Evolutionary conservation across 2,888 invertebrate species (phyloP).

Genomic region (Parasteatoda lunata): DNA sequence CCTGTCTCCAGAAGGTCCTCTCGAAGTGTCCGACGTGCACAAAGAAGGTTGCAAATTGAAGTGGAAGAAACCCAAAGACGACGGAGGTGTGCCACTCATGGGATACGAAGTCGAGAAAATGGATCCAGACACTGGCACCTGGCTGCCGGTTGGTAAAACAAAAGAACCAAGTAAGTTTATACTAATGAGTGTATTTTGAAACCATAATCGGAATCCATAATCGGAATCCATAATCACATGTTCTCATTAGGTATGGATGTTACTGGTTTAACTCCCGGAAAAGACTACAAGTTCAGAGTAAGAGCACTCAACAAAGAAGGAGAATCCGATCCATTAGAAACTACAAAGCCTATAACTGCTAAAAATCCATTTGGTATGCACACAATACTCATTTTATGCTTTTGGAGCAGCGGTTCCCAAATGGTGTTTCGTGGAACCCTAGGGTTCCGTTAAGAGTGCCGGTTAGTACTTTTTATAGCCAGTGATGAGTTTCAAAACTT

Average conservation of each 20-base stretch:
- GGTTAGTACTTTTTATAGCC: too few species aligned
- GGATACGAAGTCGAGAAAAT: conserved; percentile 96
- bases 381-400: too few species aligned
- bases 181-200: too few species aligned
- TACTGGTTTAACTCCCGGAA: conserved; percentile 72
- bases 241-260: conserved; percentile 74
- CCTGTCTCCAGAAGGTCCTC: conserved; percentile 81
- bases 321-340: conserved; percentile 76
- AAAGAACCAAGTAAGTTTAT: conserved; percentile 83
- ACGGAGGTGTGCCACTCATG: conserved; percentile 94
- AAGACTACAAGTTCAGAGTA: conserved; percentile 78
- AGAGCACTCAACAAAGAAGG: conserved; percentile 78
- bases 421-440: too few species aligned
- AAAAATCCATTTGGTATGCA: conserved; percentile 93
- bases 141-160: conserved; percentile 90
- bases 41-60: conserved; percentile 94
- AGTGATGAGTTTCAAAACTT: too few species aligned
- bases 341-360: conserved; percentile 87
- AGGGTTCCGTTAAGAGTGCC: too few species aligned
- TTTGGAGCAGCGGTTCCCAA: too few species aligned
- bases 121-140: conserved; percentile 90
- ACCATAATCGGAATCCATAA: too few species aligned
- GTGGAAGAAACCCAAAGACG: conserved; percentile 96
- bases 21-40: conserved; percentile 91
- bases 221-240: not conserved